Percentiles rank a stretch among this genome's conserved stretches.
phyloP scores from a whole-genome alignment of 2,113 vertebrate genomes.

The Strix aluco region DNA sequence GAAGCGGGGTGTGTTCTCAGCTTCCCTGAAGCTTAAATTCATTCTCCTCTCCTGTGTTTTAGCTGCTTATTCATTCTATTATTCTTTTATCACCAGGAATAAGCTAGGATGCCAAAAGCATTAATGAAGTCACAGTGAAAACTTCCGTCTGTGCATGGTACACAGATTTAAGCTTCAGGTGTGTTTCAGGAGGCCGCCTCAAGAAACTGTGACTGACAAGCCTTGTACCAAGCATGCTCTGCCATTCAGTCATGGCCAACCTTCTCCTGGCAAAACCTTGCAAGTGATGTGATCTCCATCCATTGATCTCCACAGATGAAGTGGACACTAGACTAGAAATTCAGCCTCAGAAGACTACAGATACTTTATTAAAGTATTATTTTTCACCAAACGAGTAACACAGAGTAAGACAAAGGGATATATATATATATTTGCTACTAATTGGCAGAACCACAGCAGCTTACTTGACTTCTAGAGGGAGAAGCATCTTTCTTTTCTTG shows the following conservation, averaged over 20 bases:
- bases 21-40: neutral
- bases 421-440: neutral
- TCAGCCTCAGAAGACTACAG: neutral
- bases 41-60: neutral
- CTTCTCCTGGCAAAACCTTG: neutral
- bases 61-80: constrained; percentile 22
- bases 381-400: neutral
- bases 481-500: neutral
- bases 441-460: neutral
- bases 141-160: neutral
- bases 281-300: neutral
- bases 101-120: constrained; percentile 20
- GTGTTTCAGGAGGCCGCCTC: neutral
- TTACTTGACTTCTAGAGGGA: neutral
- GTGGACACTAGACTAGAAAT: neutral
- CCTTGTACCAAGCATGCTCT: neutral
- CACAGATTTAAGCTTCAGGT: neutral
- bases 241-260: neutral
- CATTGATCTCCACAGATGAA: neutral
- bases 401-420: neutral
- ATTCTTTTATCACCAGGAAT: constrained; percentile 15
- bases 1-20: neutral
- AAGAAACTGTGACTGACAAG: neutral
- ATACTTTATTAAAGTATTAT: neutral
- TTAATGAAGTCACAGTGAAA: neutral